Percentiles rank a stretch among this genome's conserved stretches.
phyloP scores from a whole-genome alignment of 2,888 invertebrate species.

The Drosophila leonis region DNA sequence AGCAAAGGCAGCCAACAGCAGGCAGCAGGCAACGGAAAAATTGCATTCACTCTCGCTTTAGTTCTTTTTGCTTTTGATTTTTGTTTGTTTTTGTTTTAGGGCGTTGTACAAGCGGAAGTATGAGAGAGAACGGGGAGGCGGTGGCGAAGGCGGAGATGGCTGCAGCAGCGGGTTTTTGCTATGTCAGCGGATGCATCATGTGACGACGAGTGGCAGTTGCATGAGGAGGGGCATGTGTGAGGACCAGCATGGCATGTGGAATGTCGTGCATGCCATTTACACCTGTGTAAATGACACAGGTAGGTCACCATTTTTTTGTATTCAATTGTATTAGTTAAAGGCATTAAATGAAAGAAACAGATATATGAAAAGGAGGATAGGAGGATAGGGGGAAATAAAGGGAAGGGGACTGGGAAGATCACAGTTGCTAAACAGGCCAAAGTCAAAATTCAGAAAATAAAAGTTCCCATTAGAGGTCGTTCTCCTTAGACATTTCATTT shows the following conservation, averaged over 20 bases:
- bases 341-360: neutral
- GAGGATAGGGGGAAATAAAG: neutral
- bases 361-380: neutral
- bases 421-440: neutral
- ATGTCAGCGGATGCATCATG: constrained; percentile 78
- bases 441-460: no score
- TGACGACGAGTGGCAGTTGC: constrained; percentile 58
- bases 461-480: no score
- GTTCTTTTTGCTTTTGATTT: constrained; percentile 21
- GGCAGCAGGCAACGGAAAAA: constrained; percentile 31
- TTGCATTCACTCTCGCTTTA: constrained; percentile 79
- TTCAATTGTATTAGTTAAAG: constrained; percentile 17
- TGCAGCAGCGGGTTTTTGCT: constrained; percentile 38
- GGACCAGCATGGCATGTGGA: constrained; percentile 28
- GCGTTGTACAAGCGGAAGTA: constrained; percentile 71
- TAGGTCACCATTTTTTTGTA: constrained; percentile 57
- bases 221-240: neutral
- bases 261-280: constrained; percentile 65
- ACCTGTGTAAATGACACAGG: constrained; percentile 75
- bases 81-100: constrained; percentile 62
- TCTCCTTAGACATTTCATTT: no score
- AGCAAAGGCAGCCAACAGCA: constrained; percentile 12
- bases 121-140: neutral
- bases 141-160: neutral
- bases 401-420: neutral